A percentile compares a stretch with the other conserved stretches of the same genome.
These are phyloP conservation scores for Eidolon dupreanum DNA, from an alignment of 2,797 vertebrate genomes.

Conservation along the genomic window DNA sequence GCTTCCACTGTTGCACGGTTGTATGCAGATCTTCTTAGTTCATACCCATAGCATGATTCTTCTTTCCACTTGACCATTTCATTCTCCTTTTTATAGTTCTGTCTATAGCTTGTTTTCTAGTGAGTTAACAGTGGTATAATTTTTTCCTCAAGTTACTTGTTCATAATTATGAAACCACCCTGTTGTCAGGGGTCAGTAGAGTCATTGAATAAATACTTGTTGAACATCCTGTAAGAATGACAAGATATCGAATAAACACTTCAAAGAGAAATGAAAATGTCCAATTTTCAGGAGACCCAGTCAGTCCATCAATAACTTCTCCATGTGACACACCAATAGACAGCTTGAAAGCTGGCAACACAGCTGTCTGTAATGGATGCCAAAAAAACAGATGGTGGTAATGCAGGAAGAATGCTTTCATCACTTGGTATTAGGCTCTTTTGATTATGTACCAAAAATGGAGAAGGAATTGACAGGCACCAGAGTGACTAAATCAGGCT, in stretches of 20 bases:
- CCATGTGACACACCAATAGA: slow-evolving; percentile 46
- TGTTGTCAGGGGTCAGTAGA: background rate
- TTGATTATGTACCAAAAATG: slow-evolving; percentile 61
- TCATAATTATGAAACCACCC: background rate
- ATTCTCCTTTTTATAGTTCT: background rate
- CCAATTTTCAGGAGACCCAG: slow-evolving; percentile 30
- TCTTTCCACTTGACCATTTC: background rate
- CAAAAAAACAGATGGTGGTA: slow-evolving; percentile 72
- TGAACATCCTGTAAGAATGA: slow-evolving; percentile 7
- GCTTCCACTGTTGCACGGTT: background rate
- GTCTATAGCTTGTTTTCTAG: background rate
- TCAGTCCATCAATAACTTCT: slow-evolving; percentile 42
- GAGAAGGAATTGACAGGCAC: slow-evolving; percentile 53
- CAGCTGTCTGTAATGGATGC: slow-evolving; percentile 63
- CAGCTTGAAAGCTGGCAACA: slow-evolving; percentile 61
- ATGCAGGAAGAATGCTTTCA: slow-evolving; percentile 59
- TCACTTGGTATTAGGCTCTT: slow-evolving; percentile 62
- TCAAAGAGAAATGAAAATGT: slow-evolving; percentile 56
- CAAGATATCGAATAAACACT: slow-evolving; percentile 39
- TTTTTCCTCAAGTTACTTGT: background rate
- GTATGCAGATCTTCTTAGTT: background rate
- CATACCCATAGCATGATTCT: background rate
- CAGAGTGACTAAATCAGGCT: slow-evolving; percentile 19
- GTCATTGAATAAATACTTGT: background rate
- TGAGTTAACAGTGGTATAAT: background rate